phyloP scores from a whole-genome alignment of 53 echinoderm and acorn worm genomes.

The Echinarachnius parma region DNA sequence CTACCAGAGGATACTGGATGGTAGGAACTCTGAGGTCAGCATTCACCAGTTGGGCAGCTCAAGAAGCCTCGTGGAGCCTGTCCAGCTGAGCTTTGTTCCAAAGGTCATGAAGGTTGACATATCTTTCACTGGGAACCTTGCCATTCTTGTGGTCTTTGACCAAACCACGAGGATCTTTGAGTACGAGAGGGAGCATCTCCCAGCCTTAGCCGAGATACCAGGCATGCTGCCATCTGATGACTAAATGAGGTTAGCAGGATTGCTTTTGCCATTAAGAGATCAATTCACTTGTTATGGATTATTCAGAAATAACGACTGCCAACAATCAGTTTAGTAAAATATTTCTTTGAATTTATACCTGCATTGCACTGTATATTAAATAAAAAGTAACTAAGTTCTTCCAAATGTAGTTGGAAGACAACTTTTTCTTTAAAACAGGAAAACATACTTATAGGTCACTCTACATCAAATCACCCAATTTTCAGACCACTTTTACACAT shows the following conservation, averaged over 20 bases:
- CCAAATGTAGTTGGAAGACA: no score
- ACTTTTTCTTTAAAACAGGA: background rate
- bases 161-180: background rate
- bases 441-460: no score
- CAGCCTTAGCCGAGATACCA: constrained; percentile 8
- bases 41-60: constrained; percentile 5
- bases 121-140: constrained; percentile 5
- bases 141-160: constrained; percentile 1
- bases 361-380: no score
- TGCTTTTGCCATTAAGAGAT: no score
- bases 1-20: background rate
- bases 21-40: background rate
- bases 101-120: constrained; percentile 1
- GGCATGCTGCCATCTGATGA: background rate
- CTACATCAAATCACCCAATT: no score
- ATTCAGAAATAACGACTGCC: no score
- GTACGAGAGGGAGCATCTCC: constrained; percentile 2
- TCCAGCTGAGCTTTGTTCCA: constrained; percentile 11
- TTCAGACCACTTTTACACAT: background rate
- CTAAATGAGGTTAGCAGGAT: no score
- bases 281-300: no score
- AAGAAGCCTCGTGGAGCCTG: constrained; percentile 5
- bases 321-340: no score
- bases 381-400: no score
- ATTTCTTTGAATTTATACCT: no score